phyloP scores from a whole-genome alignment of 1,140 invertebrate species.

The Micrasema longulum region DNA sequence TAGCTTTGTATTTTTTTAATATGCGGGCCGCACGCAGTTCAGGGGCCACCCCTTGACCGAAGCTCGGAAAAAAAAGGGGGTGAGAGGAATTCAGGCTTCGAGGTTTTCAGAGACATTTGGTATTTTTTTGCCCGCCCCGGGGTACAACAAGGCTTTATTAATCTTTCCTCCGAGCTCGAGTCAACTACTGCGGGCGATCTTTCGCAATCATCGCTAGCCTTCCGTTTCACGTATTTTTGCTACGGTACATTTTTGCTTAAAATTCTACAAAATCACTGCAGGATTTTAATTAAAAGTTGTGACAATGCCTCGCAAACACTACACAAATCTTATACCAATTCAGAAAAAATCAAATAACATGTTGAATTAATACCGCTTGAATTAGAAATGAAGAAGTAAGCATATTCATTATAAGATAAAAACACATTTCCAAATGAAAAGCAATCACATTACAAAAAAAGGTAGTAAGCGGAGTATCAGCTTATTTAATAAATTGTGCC shows the following conservation, averaged over 20 bases:
- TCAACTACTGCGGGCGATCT: constrained; percentile 27
- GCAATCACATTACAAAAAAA: too few relatives aligned
- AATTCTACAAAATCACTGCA: constrained; percentile 7
- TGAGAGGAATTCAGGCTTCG: not conserved
- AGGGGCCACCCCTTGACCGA: too few relatives aligned
- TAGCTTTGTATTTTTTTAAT: too few relatives aligned
- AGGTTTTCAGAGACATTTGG: constrained; percentile 11
- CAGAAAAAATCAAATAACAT: too few relatives aligned
- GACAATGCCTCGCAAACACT: constrained; percentile 4
- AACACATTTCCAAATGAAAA: too few relatives aligned
- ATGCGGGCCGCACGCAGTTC: constrained; percentile 1
- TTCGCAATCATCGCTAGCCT: constrained; percentile 28
- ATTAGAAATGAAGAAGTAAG: too few relatives aligned
- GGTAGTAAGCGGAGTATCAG: too few relatives aligned
- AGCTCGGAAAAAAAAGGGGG: not conserved
- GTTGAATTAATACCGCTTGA: too few relatives aligned
- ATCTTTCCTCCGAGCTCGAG: constrained; percentile 25
- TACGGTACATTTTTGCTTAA: constrained; percentile 6
- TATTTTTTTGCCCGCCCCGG: constrained; percentile 23
- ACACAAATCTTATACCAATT: not conserved
- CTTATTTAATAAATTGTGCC: too few relatives aligned
- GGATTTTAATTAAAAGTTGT: constrained; percentile 31
- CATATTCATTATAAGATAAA: too few relatives aligned
- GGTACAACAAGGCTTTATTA: constrained; percentile 29
- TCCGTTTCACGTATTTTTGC: constrained; percentile 10